Conservation (phyloP, 2,113 vertebrate genomes). For the Brachirus orientalis region DNA sequence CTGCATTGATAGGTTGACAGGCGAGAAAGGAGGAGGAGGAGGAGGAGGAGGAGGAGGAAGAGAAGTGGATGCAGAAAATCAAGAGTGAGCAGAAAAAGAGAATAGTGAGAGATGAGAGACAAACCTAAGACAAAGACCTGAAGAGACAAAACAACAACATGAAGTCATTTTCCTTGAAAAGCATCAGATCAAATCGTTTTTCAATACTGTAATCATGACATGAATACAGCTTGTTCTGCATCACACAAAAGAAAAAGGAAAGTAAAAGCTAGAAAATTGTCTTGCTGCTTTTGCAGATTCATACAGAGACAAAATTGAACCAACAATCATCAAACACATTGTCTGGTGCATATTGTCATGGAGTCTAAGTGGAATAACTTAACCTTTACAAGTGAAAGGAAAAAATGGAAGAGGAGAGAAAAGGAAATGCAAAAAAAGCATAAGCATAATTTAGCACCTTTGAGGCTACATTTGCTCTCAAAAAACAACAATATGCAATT, state of each 20-base stretch:
- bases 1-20: slow-evolving; percentile 33
- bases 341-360: slow-evolving; percentile 20
- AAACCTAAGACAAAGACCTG: not conserved
- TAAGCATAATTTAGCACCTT: not conserved
- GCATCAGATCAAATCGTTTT: slow-evolving; percentile 1
- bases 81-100: not conserved
- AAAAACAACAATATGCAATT: slow-evolving; percentile 5
- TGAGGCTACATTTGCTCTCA: not conserved
- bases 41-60: not conserved
- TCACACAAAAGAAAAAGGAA: not conserved
- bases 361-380: slow-evolving; percentile 54
- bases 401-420: not conserved
- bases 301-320: slow-evolving; percentile 21
- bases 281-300: not conserved
- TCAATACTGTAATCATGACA: slow-evolving; percentile 16
- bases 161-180: slow-evolving; percentile 10
- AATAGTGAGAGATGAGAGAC: not conserved
- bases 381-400: slow-evolving; percentile 48
- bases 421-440: not conserved
- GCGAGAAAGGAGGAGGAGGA: not conserved
- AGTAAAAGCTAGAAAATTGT: not conserved
- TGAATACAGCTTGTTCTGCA: not conserved
- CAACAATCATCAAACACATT: slow-evolving; percentile 10
- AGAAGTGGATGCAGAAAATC: not conserved
- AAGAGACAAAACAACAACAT: not conserved